Conservation (phyloP, 1,140 invertebrate species). For the Tetramorium simillimum region DNA sequence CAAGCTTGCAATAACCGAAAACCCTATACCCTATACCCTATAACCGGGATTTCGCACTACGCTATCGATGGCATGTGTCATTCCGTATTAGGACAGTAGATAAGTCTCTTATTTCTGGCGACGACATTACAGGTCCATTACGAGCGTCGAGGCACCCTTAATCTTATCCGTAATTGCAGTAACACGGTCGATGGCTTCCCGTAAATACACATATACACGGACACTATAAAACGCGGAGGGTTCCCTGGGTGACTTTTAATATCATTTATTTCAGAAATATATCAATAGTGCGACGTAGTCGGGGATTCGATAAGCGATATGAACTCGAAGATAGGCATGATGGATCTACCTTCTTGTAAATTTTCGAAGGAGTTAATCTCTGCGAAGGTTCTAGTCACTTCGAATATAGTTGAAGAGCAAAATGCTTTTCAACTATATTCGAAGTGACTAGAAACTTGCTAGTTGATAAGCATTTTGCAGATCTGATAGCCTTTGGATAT, state of each 20-base stretch:
- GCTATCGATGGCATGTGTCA: not conserved
- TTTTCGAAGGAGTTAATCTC: slow-evolving; percentile 21
- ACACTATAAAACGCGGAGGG: not conserved
- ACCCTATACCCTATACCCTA: not conserved
- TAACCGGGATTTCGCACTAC: slow-evolving; percentile 3
- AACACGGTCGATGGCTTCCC: not conserved
- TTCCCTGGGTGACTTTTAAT: not conserved
- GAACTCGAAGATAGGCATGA: not conserved
- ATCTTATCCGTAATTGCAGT: slow-evolving; percentile 41
- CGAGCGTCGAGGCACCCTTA: not conserved
- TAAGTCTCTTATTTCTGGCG: slow-evolving; percentile 11
- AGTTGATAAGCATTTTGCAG: slow-evolving; percentile 39
- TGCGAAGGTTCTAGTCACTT: slow-evolving; percentile 23
- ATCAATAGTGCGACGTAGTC: not conserved
- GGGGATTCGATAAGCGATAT: slow-evolving; percentile 18
- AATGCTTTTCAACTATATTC: too few species aligned
- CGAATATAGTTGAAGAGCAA: slow-evolving; percentile 2
- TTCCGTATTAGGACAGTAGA: not conserved
- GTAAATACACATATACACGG: not conserved
- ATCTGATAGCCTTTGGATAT: not conserved
- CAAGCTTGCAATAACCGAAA: not conserved
- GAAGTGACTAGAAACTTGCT: too few species aligned
- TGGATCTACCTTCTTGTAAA: slow-evolving; percentile 16
- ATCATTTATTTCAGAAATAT: slow-evolving; percentile 15
- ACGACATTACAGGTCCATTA: slow-evolving; percentile 28